Evolutionary conservation across 2,113 vertebrate genomes (phyloP).

Genomic region (Dicrurus megarhynchus): DNA sequence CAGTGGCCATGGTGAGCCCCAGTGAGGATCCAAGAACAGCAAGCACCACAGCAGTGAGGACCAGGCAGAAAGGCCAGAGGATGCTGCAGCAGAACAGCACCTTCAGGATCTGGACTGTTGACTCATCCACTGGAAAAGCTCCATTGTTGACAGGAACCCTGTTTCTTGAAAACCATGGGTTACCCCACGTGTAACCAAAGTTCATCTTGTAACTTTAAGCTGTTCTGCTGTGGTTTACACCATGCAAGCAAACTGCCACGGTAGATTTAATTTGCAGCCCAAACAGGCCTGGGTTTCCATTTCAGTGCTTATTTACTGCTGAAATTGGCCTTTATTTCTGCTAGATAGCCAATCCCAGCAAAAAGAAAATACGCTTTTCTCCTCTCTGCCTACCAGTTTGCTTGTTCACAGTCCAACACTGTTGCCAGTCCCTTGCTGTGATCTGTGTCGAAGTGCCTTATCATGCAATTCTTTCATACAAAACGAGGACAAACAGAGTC

Average conservation of each 20-base stretch:
- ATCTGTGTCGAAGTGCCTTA: background rate
- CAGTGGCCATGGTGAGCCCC: background rate
- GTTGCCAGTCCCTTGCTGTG: background rate
- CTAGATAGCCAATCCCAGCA: background rate
- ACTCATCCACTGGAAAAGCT: background rate
- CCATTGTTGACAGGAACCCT: background rate
- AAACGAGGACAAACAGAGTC: background rate
- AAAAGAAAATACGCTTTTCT: background rate
- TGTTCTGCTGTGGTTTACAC: background rate
- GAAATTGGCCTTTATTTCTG: background rate
- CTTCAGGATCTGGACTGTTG: background rate
- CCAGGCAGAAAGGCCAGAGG: background rate
- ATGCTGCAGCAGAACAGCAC: background rate
- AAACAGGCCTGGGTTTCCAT: background rate
- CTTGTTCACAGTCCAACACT: background rate
- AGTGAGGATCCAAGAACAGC: rapidly evolving
- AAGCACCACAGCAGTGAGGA: background rate
- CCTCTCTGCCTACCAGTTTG: background rate
- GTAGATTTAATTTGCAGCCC: background rate
- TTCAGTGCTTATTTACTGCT: background rate
- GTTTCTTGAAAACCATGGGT: background rate
- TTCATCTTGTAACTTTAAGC: background rate
- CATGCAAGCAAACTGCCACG: background rate
- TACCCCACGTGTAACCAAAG: background rate
- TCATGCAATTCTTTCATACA: background rate